A percentile compares a stretch with the other conserved stretches of the same genome.
Conservation (phyloP, 2,113 vertebrate species). For the Motacilla tschutschensis region DNA sequence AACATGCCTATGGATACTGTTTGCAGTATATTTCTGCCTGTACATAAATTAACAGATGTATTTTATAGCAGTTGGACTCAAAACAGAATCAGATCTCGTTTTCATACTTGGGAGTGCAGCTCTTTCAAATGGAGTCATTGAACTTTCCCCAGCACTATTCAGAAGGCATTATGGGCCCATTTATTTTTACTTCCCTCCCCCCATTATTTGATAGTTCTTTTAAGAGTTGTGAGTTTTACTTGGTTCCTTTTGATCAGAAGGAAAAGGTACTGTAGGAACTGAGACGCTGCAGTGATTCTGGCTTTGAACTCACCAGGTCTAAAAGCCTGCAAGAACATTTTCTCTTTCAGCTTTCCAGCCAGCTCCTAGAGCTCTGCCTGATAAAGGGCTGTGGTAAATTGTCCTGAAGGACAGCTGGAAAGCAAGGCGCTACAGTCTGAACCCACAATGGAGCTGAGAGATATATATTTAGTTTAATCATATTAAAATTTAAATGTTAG, state of each 20-base stretch:
- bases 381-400: slow-evolving; percentile 51
- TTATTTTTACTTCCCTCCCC: slow-evolving; percentile 51
- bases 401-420: slow-evolving; percentile 56
- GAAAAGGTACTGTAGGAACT: slow-evolving; percentile 32
- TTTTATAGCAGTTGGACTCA: background rate
- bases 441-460: background rate
- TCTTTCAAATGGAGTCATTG: slow-evolving; percentile 5
- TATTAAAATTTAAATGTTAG: slow-evolving; percentile 27
- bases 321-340: slow-evolving; percentile 70
- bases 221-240: slow-evolving; percentile 44
- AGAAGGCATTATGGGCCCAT: slow-evolving; percentile 1
- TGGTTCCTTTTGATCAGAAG: slow-evolving; percentile 56
- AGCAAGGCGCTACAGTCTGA: background rate
- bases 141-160: background rate
- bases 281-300: slow-evolving; percentile 25
- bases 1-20: fast-evolving
- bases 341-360: slow-evolving; percentile 28
- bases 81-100: background rate
- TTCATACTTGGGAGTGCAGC: background rate
- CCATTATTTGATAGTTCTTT: slow-evolving; percentile 64
- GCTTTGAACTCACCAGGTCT: slow-evolving; percentile 74
- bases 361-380: background rate
- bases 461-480: background rate
- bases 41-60: background rate
- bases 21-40: background rate